These are phyloP conservation scores for Yponomeuta malinellus DNA, from an alignment of 2,888 invertebrate species.

Conservation along the genomic window DNA sequence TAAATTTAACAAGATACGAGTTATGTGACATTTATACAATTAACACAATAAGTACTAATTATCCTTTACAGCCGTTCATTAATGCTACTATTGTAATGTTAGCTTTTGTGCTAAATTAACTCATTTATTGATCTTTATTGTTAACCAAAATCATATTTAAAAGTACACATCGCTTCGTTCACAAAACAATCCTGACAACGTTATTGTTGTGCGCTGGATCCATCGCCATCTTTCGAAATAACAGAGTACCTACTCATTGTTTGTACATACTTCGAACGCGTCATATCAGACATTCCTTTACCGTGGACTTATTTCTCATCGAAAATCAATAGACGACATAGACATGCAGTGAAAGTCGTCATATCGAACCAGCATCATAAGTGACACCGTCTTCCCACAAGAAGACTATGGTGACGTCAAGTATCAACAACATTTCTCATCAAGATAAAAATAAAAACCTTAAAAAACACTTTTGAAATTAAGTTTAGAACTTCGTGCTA, in stretches of 20 bases:
- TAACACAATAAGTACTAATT: conserved; percentile 53
- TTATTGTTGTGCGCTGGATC: conserved; percentile 8
- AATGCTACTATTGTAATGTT: conserved; percentile 46
- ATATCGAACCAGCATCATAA: not conserved
- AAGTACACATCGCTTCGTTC: conserved; percentile 6
- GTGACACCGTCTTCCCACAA: not conserved
- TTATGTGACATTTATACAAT: conserved; percentile 47
- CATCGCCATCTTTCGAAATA: conserved; percentile 4
- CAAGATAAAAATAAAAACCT: not conserved
- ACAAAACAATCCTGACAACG: conserved; percentile 8
- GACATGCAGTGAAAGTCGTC: not conserved
- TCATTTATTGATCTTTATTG: conserved; percentile 15
- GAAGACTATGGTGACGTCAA: not conserved
- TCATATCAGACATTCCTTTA: conserved; percentile 10
- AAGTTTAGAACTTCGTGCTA: not conserved
- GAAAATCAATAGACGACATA: not conserved
- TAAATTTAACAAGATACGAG: conserved; percentile 9
- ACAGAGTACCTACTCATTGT: conserved; percentile 8
- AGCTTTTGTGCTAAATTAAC: conserved; percentile 36
- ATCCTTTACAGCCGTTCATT: conserved; percentile 35
- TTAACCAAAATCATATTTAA: conserved; percentile 14
- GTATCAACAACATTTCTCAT: not conserved
- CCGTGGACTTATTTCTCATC: conserved; percentile 1
- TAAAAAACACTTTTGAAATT: not conserved
- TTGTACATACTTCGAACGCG: conserved; percentile 9